Percentiles rank a stretch among this genome's conserved stretches.
Conservation (phyloP, 2,888 invertebrate genomes). For the Frankliniella fusca region DNA sequence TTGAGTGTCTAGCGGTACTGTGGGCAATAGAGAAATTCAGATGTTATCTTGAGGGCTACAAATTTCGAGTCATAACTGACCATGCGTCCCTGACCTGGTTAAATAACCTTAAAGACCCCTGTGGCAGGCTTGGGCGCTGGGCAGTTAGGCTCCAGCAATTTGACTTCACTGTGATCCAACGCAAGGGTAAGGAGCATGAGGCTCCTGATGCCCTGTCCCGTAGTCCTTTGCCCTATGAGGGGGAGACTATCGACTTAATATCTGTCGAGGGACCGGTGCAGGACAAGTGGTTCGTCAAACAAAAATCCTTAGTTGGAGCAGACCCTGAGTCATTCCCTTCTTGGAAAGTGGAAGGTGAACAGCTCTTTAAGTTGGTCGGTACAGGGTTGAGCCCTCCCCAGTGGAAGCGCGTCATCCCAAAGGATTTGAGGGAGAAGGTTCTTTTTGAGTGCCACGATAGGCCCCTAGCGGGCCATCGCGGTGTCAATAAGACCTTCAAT, state of each 20-base stretch:
- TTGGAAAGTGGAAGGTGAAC: not conserved
- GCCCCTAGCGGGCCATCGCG: not conserved
- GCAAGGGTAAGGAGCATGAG: conserved; percentile 36
- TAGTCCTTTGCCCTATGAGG: not conserved
- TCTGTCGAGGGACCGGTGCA: not conserved
- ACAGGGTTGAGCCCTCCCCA: not conserved
- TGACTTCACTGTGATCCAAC: conserved; percentile 34
- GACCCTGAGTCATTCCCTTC: not conserved
- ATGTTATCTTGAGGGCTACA: conserved; percentile 35
- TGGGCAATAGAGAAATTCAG: not conserved
- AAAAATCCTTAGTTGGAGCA: not conserved
- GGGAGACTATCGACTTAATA: not conserved
- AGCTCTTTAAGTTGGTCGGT: not conserved
- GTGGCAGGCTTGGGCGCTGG: conserved; percentile 35
- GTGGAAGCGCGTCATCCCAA: not conserved
- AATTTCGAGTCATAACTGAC: conserved; percentile 35
- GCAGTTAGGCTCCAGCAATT: conserved; percentile 34
- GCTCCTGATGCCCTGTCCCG: conserved; percentile 37
- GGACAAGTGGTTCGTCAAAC: not conserved
- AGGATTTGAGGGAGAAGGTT: not conserved
- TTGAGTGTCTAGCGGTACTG: conserved; percentile 19
- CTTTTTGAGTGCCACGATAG: not conserved
- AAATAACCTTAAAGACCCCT: conserved; percentile 33
- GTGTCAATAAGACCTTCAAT: not conserved
- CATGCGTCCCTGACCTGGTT: conserved; percentile 35